Evolutionary conservation across 2,113 vertebrate species (phyloP).

Genomic region (Calyptommatus sinebrachiatus): DNA sequence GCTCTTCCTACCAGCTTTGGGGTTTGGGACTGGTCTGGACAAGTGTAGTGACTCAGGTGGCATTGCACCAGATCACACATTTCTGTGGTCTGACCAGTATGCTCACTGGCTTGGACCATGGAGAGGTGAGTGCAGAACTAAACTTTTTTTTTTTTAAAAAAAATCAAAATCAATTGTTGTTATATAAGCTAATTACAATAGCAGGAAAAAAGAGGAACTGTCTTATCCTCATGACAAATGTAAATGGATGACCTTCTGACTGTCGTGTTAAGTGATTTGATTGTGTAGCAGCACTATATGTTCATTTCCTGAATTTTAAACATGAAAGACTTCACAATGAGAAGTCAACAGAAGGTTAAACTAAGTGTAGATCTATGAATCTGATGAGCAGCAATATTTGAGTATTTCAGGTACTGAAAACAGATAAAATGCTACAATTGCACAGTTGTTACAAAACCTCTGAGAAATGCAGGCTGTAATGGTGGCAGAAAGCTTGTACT

Average conservation of each 20-base stretch:
- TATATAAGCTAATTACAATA: background rate
- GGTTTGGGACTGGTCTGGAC: no score
- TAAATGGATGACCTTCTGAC: background rate
- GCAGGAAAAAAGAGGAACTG: background rate
- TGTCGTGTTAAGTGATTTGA: background rate
- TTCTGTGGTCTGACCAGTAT: no score
- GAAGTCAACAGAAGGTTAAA: background rate
- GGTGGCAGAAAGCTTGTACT: background rate
- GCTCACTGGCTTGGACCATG: background rate
- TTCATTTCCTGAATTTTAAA: background rate
- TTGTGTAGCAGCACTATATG: background rate
- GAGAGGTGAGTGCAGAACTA: background rate
- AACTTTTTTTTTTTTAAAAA: background rate
- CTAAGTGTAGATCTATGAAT: background rate
- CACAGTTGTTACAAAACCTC: background rate
- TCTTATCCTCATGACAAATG: background rate
- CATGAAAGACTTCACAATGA: rapidly evolving
- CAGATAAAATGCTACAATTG: background rate
- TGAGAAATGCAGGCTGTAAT: background rate
- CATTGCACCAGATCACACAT: no score
- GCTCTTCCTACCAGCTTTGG: no score
- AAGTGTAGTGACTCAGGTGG: no score
- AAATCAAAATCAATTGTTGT: background rate
- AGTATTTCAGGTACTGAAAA: background rate
- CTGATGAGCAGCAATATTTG: background rate